Conservation (phyloP, 2,888 invertebrate species). For the Athripsodes cinereus region DNA sequence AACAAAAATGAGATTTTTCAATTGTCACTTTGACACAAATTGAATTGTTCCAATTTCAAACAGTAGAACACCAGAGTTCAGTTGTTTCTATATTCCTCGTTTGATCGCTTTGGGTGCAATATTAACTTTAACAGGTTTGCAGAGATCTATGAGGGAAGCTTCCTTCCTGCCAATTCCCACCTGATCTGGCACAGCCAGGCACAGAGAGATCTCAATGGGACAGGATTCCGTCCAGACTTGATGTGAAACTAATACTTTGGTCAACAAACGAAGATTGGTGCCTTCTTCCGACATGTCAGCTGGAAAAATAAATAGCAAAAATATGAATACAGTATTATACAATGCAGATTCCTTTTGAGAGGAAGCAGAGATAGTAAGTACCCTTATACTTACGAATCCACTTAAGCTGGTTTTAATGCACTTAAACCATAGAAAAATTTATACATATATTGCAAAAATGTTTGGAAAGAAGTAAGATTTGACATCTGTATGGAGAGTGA, state of each 20-base stretch:
- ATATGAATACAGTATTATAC: no score
- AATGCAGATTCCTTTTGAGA: no score
- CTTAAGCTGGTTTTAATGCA: no score
- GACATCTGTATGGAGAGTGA: no score
- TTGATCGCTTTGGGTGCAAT: slow-evolving; percentile 87
- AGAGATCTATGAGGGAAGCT: slow-evolving; percentile 61
- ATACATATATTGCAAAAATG: no score
- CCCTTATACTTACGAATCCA: no score
- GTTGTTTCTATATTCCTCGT: slow-evolving; percentile 57
- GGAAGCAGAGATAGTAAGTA: no score
- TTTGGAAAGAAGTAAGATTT: no score
- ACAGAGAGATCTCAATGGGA: slow-evolving; percentile 79
- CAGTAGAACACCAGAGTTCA: not conserved
- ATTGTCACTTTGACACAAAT: no score
- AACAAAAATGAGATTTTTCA: no score
- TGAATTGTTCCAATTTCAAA: not conserved
- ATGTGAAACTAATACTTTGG: slow-evolving; percentile 84
- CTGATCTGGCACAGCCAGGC: slow-evolving; percentile 60
- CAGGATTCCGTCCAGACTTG: slow-evolving; percentile 91
- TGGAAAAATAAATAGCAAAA: no score
- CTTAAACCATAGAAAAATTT: no score
- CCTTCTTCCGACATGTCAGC: slow-evolving; percentile 48
- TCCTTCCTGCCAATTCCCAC: slow-evolving; percentile 39
- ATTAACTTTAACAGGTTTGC: slow-evolving; percentile 79
- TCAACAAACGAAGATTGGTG: slow-evolving; percentile 64